These are phyloP conservation scores for Penaeus japonicus DNA, from an alignment of 1,140 invertebrate genomes.

Conservation along the genomic window DNA sequence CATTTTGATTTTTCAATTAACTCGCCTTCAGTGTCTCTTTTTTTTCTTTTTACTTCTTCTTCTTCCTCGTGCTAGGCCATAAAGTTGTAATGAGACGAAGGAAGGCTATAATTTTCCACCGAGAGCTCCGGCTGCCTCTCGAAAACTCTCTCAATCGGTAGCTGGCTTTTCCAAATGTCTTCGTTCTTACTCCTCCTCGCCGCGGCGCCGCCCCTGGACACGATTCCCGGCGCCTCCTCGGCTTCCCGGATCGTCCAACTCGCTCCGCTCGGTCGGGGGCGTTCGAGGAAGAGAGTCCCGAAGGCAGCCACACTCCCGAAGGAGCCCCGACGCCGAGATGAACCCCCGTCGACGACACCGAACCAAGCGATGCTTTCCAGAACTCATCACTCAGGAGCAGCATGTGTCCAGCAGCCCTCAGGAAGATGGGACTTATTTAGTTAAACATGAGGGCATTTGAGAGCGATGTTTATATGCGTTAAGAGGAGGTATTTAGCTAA, in stretches of 20 bases:
- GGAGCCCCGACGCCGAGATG: too few species aligned
- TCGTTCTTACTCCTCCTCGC: too few species aligned
- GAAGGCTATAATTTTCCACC: slow-evolving; percentile 44
- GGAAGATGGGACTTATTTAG: slow-evolving; percentile 33
- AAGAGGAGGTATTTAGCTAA: slow-evolving; percentile 45
- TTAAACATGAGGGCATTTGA: slow-evolving; percentile 39
- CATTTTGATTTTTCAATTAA: slow-evolving; percentile 55
- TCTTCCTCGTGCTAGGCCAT: slow-evolving; percentile 23
- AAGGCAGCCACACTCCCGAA: too few species aligned
- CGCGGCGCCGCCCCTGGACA: too few species aligned
- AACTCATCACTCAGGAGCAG: not conserved
- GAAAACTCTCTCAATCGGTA: not conserved
- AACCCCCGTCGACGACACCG: too few species aligned
- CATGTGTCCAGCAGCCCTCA: slow-evolving; percentile 1
- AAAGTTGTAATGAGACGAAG: slow-evolving; percentile 48
- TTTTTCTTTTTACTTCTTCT: not conserved
- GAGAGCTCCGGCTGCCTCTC: not conserved
- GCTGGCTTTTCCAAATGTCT: not conserved
- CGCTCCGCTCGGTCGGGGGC: too few species aligned
- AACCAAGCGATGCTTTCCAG: not conserved
- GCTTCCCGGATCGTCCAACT: too few species aligned
- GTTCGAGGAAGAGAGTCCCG: too few species aligned
- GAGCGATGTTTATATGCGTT: slow-evolving; percentile 40
- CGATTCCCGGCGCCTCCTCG: too few species aligned
- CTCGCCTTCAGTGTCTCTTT: slow-evolving; percentile 45